Evolutionary conservation across 64 coral and sea anemone species (phyloP), one percentile per base, ranked within the genome.

Genomic region (Cladopsammia gracilis): DNA sequence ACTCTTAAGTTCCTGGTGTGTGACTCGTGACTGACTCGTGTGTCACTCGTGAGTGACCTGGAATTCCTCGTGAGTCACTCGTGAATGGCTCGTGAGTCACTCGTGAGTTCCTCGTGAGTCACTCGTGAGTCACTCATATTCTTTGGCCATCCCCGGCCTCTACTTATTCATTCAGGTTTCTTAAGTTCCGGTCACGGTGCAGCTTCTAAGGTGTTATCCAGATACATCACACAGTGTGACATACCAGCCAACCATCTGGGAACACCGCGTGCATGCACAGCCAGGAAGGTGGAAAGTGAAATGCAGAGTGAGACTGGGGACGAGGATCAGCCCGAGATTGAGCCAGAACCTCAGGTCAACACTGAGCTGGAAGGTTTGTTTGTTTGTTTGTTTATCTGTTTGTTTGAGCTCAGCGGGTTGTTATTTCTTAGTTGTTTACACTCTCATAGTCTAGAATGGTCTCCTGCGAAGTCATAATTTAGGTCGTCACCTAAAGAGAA

Each of bases 311-410:
- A 92, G 70, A 71, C 52, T 59, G 82, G 67, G 25, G 80, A 93
- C 69, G 74, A 82, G 46, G 61, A 86, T 78, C 59, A 81, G 24
- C 91, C 93, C 58, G 98, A 99, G 83, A 77, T 96, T 34, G 81
- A 78, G 58, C 91, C 98, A 6, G 98, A 96, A 82, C 43, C 80
- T 62, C 42, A 67, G 19, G 13, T n/a, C 0, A 45, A 22, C 18
- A 25, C 47, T 10, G 80, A 84, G 19, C 80, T 84, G 60, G 80
- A 84, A 84, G 80, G 80, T 84, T 84, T 84, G 62, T 84, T 56
- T 84, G 20, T 19, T 34, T 34, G 80, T 84, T 84, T 84, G 62
- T 84, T 56, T 84, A 10, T 11, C 23, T 47, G 7, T 19, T 82
- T 20, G 16, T 75, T 48, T 47, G 7, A 56, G 7, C 7, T 56